Evolutionary conservation across 2,113 vertebrate genomes (phyloP), one percentile per base, ranked within the genome.

Genomic region (Antechinus flavipes): DNA sequence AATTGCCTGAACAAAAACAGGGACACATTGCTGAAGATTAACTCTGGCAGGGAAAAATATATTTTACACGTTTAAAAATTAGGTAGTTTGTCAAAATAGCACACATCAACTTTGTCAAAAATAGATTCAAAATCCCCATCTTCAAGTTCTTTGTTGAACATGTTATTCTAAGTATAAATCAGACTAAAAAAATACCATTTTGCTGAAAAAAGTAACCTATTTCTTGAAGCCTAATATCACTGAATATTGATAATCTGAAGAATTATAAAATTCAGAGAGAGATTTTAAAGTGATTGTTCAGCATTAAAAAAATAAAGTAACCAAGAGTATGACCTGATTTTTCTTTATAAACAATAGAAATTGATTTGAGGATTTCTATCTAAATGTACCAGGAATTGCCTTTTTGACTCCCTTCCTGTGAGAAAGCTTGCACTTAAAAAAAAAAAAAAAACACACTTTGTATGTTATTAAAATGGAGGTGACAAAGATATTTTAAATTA

Each of bases 1-100:
- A 97, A 98, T 97, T 96, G 96, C 95, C 97, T 98, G 94, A 96
- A 95, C 76, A 95, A 98, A 98, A 97, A 2, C 61, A 94, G 95
- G 97, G 90, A 89, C 27, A 54, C 27, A 93, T 95, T 97, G 94
- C 56, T 89, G 55, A 97, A 98, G 98, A 97, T 91, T 97, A 97
- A 98, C 90, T 76, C 46, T 94, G 91, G 95, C 91, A 94, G 91
- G 54, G 68, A 94, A 95, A 94, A 94, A 16, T 30, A 56, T 24
- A 95, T 61, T 16, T 55, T 95, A 90, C 42, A 61, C 91, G 93
- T 76, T 96, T 91, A 96, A 96, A 97, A 98, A 94, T 92, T 27
- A 97, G 94, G 27, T 30, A 50, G 92, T 95, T 90, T 97, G 54
- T 95, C 92, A 95, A 68, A 53, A 91, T 42, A 93, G 96, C 0